Evolutionary conservation across 2,797 vertebrate species (phyloP).

Genomic region (Pseudochromis fuscus): DNA sequence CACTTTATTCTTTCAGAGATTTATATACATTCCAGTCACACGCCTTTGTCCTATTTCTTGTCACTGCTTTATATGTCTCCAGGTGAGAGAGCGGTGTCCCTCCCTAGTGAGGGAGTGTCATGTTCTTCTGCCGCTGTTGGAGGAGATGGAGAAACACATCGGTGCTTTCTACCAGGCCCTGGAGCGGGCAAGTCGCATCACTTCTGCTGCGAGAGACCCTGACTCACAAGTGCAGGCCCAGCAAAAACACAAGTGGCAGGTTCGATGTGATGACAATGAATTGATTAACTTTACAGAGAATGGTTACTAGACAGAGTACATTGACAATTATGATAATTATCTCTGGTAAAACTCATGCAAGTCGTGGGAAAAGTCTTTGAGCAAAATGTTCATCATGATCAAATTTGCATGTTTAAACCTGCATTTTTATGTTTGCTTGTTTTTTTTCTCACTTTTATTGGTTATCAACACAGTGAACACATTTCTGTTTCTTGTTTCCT

Average conservation of each 20-base stretch:
- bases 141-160: slow-evolving; percentile 95
- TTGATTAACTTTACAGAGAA: neutral
- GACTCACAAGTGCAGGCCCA: slow-evolving; percentile 78
- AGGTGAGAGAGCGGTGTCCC: slow-evolving; percentile 91
- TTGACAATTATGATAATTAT: neutral
- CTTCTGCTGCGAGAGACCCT: slow-evolving; percentile 82
- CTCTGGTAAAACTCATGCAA: neutral
- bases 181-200: slow-evolving; percentile 90
- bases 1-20: neutral
- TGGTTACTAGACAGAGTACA: neutral
- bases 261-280: slow-evolving; percentile 45
- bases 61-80: slow-evolving; percentile 41
- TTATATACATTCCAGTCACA: neutral
- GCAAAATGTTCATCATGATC: no score
- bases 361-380: neutral
- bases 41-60: neutral
- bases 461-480: neutral
- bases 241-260: slow-evolving; percentile 80
- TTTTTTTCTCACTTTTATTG: neutral
- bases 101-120: slow-evolving; percentile 91
- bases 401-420: neutral
- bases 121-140: slow-evolving; percentile 88
- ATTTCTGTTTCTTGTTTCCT: neutral
- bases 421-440: neutral
- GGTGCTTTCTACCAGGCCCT: slow-evolving; percentile 92